Percentiles rank a stretch among this genome's conserved stretches.
Evolutionary conservation across 2,888 invertebrate genomes (phyloP).

Genomic region (Netelia melanura): DNA sequence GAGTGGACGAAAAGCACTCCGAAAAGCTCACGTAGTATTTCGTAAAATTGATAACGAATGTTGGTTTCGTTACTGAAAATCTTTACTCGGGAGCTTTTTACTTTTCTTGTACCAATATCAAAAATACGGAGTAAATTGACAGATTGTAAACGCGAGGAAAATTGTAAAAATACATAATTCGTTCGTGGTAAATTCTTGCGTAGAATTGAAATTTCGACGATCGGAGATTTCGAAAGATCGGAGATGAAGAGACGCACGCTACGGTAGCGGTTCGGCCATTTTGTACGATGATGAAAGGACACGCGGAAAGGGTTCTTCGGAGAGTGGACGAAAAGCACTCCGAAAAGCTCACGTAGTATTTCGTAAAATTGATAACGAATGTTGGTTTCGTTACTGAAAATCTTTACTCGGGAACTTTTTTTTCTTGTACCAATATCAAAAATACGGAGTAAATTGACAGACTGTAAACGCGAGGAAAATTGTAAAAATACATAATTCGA

Average conservation of each 20-base stretch:
- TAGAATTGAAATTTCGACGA: neutral
- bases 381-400: neutral
- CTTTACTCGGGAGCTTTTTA: neutral
- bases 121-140: neutral
- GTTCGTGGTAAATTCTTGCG: neutral
- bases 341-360: neutral
- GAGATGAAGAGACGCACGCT: neutral
- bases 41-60: neutral
- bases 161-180: neutral
- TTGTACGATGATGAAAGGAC: constrained; percentile 70
- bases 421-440: neutral
- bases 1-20: neutral
- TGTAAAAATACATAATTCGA: neutral
- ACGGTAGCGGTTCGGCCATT: constrained; percentile 15
- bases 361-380: neutral
- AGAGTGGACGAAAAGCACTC: neutral
- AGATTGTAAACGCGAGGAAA: neutral
- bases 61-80: neutral
- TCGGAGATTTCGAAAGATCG: neutral
- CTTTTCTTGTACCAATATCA: neutral
- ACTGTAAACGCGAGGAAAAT: neutral
- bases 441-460: neutral
- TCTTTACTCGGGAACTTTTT: neutral
- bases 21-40: neutral
- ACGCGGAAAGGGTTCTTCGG: neutral